Percentiles rank a stretch among this genome's conserved stretches.
Evolutionary conservation across 2,888 invertebrate species (phyloP).

Genomic region (Macrosiphum euphorbiae): DNA sequence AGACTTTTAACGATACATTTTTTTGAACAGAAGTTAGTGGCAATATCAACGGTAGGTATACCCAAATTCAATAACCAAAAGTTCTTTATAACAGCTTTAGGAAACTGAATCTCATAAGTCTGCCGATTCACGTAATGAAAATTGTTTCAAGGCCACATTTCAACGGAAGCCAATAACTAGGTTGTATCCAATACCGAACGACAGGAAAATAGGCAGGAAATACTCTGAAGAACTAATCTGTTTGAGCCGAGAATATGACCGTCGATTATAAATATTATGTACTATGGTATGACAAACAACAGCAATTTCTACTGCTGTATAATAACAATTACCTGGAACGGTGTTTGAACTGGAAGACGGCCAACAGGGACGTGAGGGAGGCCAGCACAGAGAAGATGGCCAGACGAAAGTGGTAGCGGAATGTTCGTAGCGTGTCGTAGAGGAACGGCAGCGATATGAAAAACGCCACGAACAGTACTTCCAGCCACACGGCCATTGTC

Average conservation of each 20-base stretch:
- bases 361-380: constrained; percentile 27
- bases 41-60: not conserved
- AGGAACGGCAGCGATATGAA: constrained; percentile 49
- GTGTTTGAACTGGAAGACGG: constrained; percentile 45
- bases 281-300: not conserved
- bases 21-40: not conserved
- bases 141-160: not conserved
- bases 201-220: not conserved
- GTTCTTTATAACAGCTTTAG: not conserved
- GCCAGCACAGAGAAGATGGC: constrained; percentile 16
- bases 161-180: not conserved
- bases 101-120: too few species aligned
- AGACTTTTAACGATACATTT: not conserved
- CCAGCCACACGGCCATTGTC: constrained; percentile 41
- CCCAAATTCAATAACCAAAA: not conserved
- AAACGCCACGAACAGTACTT: constrained; percentile 41
- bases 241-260: not conserved
- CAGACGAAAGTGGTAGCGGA: constrained; percentile 55
- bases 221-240: not conserved
- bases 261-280: too few species aligned
- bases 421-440: constrained; percentile 15
- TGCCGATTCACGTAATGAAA: not conserved
- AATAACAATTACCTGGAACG: constrained; percentile 3
- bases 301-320: not conserved
- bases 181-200: not conserved